phyloP scores from a whole-genome alignment of 53 echinoderm and acorn worm genomes.

The Astropecten irregularis region DNA sequence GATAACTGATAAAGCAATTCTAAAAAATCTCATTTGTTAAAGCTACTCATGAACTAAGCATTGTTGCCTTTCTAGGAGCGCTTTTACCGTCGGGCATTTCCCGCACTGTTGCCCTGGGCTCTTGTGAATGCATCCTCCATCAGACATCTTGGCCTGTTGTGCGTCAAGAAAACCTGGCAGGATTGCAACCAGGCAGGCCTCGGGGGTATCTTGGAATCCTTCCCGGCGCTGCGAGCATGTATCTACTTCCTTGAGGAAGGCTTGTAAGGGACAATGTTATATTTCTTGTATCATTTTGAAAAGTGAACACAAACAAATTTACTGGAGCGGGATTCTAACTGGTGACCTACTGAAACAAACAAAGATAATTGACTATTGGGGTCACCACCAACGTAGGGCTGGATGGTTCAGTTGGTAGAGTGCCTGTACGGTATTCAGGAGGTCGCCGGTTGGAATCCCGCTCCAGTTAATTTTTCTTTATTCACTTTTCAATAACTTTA shows the following conservation, averaged over 20 bases:
- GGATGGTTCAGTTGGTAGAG: too few relatives aligned
- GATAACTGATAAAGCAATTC: too few relatives aligned
- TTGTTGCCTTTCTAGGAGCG: conserved; percentile 56
- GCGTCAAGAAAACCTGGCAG: conserved; percentile 79
- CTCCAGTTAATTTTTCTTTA: too few relatives aligned
- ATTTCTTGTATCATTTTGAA: background rate
- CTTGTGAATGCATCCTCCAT: conserved; percentile 79
- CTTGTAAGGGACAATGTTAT: conserved; percentile 58
- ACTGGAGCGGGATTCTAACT: background rate
- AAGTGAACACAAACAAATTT: too few relatives aligned
- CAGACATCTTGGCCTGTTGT: conserved; percentile 72
- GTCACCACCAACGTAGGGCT: too few relatives aligned
- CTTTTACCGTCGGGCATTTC: conserved; percentile 77
- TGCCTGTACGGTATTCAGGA: too few relatives aligned
- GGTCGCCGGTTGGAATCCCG: too few relatives aligned
- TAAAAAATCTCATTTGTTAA: too few relatives aligned
- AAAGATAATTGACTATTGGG: too few relatives aligned
- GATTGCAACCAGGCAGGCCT: conserved; percentile 71
- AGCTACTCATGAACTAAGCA: too few relatives aligned
- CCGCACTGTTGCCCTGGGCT: conserved; percentile 71
- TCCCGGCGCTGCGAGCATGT: conserved; percentile 75
- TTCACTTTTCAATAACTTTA: too few relatives aligned
- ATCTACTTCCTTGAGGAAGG: conserved; percentile 72
- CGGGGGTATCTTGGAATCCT: conserved; percentile 51
- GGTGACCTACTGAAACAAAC: too few relatives aligned